Percentiles rank a stretch among this genome's conserved stretches.
Evolutionary conservation across 2,888 invertebrate genomes (phyloP).

Genomic region (Torymus auratus): DNA sequence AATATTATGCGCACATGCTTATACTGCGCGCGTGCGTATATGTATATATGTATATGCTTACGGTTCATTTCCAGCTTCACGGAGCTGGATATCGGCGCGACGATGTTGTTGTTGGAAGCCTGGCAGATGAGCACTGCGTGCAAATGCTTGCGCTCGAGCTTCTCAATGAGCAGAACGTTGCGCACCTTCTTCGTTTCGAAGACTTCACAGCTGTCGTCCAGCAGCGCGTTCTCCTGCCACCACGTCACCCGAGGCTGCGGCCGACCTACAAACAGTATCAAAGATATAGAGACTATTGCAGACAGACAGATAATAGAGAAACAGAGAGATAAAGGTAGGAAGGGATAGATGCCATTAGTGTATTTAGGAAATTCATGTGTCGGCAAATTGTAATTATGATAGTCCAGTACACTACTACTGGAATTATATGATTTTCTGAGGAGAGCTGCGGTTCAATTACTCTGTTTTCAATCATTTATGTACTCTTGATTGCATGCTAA

Average conservation of each 20-base stretch:
- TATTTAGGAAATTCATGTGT: too few relatives aligned
- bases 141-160: constrained; percentile 83
- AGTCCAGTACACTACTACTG: too few relatives aligned
- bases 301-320: neutral
- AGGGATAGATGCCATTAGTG: too few relatives aligned
- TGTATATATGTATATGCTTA: constrained; percentile 77
- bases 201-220: constrained; percentile 84
- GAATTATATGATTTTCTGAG: too few relatives aligned
- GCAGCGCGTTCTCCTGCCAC: constrained; percentile 86
- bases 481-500: too few relatives aligned
- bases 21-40: too few relatives aligned
- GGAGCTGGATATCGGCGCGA: constrained; percentile 83
- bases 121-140: constrained; percentile 84
- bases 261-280: constrained; percentile 78
- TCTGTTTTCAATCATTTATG: too few relatives aligned
- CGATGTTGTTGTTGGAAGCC: constrained; percentile 85
- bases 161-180: constrained; percentile 84
- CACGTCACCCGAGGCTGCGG: constrained; percentile 86
- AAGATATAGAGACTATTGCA: neutral
- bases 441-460: too few relatives aligned
- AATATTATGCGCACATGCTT: too few relatives aligned
- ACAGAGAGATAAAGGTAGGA: too few relatives aligned
- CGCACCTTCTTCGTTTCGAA: constrained; percentile 83
- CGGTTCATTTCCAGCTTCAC: constrained; percentile 85
- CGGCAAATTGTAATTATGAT: too few relatives aligned